Base-by-base conservation (phyloP, 2,888 invertebrate species). In the Calameuta pallipes region DNA sequence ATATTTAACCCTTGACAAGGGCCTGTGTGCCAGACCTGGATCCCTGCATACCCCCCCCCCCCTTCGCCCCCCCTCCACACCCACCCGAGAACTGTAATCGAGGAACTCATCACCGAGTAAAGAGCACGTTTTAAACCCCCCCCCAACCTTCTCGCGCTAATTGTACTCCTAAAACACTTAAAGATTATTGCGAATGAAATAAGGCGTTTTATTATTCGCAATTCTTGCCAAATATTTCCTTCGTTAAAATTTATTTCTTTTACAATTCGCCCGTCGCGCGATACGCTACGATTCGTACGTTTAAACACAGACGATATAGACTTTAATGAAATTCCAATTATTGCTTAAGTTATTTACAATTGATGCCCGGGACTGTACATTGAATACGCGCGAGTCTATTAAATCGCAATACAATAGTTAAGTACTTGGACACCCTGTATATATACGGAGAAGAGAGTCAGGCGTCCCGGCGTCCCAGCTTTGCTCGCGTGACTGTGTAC, bases 51-150 rank as follows among this genome's bases (percentile, higher is more conserved):
- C 30, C 80, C 79, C 76, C 77, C 79, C 1, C 9, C 9, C 35
- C 35, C 11, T 1, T 11, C 11, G 0, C 35, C 35, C 35, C 35
- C 11, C 36, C 77, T 11, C 69, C 79, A 78, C 77, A 31, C 31
- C 77, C 68, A 31, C 75, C 76, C 35, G 74, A 77, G 76, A 76
- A 78, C 77, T 70, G 79, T 80, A 82, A 83, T 83, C 80, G 81
- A 77, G 78, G 76, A 82, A 79, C 80, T 80, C 81, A 80, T 82
- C 74, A 77, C 56, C 77, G 82, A 75, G 79, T 81, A 82, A 82
- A 81, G 81, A 80, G 79, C 80, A 78, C 74, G 79, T 79, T 80
- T 79, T 77, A 77, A 79, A 74, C 79, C 76, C 78, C 0, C 36
- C 74, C 79, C 69, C 73, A n/a, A n/a, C 74, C 69, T 30, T 73